Conservation (phyloP, 2,113 vertebrate species). For the Triplophysa rosa region DNA sequence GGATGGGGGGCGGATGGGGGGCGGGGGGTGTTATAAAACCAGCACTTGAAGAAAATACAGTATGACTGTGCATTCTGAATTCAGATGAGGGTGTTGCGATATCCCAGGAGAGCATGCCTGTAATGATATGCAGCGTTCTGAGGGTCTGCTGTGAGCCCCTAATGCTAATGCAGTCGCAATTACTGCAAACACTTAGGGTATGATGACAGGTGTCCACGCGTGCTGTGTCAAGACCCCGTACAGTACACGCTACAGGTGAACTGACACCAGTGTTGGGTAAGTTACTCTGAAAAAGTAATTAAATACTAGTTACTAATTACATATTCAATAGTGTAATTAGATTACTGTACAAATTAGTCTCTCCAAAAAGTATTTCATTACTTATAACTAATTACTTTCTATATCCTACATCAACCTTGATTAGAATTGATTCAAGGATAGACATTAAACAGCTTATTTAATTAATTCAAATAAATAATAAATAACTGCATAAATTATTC, state of each 20-base stretch:
- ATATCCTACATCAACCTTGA: no score
- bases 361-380: no score
- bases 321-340: no score
- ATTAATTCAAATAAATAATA: no score
- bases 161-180: neutral
- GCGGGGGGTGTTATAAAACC: constrained; percentile 18
- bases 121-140: constrained; percentile 4
- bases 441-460: no score
- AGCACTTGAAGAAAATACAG: neutral
- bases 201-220: neutral
- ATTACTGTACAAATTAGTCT: no score
- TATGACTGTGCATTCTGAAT: neutral
- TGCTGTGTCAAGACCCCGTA: neutral
- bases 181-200: neutral
- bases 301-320: no score
- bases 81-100: neutral
- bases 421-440: no score
- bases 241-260: neutral
- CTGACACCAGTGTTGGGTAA: neutral
- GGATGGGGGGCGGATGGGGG: no score
- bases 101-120: constrained; percentile 1
- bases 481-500: no score
- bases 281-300: no score
- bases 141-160: neutral
- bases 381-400: no score